Percentiles rank a stretch among this genome's conserved stretches.
Evolutionary conservation across 2,113 vertebrate genomes (phyloP).

Genomic region (Gasterosteus aculeatus): DNA sequence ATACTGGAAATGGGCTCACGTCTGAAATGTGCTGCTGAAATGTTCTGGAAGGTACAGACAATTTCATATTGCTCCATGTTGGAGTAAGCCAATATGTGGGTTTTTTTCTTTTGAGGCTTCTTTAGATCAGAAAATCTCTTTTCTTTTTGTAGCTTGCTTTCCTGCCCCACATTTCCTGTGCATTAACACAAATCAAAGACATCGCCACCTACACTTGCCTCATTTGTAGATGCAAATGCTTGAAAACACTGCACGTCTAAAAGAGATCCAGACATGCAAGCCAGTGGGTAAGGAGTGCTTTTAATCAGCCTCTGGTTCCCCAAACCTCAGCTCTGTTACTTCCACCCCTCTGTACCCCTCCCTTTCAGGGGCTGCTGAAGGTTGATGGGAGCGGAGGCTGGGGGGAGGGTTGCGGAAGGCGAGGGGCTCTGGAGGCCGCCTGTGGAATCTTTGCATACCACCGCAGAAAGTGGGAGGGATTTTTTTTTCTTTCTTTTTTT

Average conservation of each 20-base stretch:
- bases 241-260: conserved; percentile 36
- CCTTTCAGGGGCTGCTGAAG: conserved; percentile 45
- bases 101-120: conserved; percentile 9
- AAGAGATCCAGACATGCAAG: conserved; percentile 11
- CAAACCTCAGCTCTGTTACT: conserved; percentile 38
- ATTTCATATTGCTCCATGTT: conserved; percentile 17
- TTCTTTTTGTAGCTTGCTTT: conserved; percentile 21
- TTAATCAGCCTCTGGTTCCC: conserved; percentile 41
- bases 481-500: conserved; percentile 13
- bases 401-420: conserved; percentile 51
- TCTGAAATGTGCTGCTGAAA: conserved; percentile 24
- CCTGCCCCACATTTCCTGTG: conserved; percentile 33
- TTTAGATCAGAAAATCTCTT: conserved; percentile 29
- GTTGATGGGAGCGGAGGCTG: conserved; percentile 48
- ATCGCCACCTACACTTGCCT: conserved; percentile 32
- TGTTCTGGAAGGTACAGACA: conserved; percentile 22
- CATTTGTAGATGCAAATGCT: conserved; percentile 37
- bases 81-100: neutral
- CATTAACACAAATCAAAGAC: conserved; percentile 37
- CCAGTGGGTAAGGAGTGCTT: conserved; percentile 31
- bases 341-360: conserved; percentile 7
- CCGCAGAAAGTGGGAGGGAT: conserved; percentile 64
- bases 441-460: conserved; percentile 70
- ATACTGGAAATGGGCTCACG: conserved; percentile 45
- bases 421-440: conserved; percentile 64